Evolutionary conservation across 2,113 vertebrate species (phyloP), one percentile per base, ranked within the genome.

Genomic region (Alligator mississippiensis): DNA sequence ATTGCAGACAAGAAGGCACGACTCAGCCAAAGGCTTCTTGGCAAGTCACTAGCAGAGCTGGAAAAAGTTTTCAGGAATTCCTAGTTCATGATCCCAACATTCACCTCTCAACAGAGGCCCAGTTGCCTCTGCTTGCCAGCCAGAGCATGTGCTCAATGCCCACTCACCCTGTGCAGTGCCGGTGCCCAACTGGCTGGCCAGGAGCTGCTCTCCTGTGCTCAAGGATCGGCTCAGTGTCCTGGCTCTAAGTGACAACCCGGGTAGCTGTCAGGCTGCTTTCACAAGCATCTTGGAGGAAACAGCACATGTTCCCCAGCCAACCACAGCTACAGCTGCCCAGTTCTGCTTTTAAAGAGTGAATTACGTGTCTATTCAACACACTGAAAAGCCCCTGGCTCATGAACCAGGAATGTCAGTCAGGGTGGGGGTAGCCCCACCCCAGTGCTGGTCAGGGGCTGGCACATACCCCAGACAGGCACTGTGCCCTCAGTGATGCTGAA

Each of bases 251-350:
- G 72, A 64, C 24, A 15, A 62, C 68, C 89, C 59, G 4, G 62
- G 83, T 89, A 18, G 57, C 1, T 17, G 62, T 27, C 81, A 4
- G 2, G 7, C 19, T 77, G 91, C 76, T 91, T 34, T 81, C 28
- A n/a, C 77, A 6, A 89, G 85, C 68, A 70, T 4, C 0, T 1
- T 0, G 80, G 91, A 95, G 96, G 93, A 97, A 97, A 72, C 77
- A 85, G 66, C 82, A 28, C 84, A 22, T 18, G 34, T 59, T 85
- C 62, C 5, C 5, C 15, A 58, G 75, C 90, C 91, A 91, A 96
- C 90, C 85, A 4, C 90, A 93, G 78, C 0, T 17, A 68, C 72
- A 60, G 27, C 57, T 30, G 54, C 81, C 58, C 34, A 54, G 47
- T 89, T 93, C 93, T 93, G 89, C 93, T 92, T 97, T 38, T 82